These are phyloP conservation scores for Empis livida DNA, from an alignment of 2,888 invertebrate genomes.

Conservation along the genomic window DNA sequence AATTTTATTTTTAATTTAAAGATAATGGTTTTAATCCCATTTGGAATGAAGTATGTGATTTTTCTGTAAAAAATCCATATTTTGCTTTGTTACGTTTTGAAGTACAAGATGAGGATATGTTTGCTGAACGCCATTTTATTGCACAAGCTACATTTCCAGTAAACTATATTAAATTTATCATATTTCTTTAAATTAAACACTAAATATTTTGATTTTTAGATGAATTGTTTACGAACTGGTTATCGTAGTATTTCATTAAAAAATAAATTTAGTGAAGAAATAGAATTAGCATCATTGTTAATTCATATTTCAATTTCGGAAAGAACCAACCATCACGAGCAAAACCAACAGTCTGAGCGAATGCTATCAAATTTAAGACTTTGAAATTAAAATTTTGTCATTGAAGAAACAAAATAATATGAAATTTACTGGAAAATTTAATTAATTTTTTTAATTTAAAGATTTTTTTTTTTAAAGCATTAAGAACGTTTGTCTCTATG, in stretches of 20 bases:
- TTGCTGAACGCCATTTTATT: constrained; percentile 91
- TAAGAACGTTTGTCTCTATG: too few species aligned
- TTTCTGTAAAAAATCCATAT: constrained; percentile 67
- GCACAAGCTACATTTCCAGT: constrained; percentile 92
- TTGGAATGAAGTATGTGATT: constrained; percentile 82
- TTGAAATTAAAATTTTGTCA: neutral
- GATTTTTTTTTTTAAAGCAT: too few species aligned
- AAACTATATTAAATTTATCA: constrained; percentile 16
- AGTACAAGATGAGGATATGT: constrained; percentile 92
- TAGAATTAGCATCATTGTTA: constrained; percentile 81
- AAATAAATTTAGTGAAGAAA: constrained; percentile 83
- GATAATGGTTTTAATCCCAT: constrained; percentile 91
- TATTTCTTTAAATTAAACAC: neutral
- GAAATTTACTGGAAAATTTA: too few species aligned
- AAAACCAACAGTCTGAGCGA: neutral
- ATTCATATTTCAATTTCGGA: constrained; percentile 59
- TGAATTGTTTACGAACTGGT: constrained; percentile 66
- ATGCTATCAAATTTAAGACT: neutral
- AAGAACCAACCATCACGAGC: neutral
- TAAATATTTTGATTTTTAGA: constrained; percentile 32
- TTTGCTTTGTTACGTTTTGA: constrained; percentile 76
- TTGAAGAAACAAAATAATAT: neutral
- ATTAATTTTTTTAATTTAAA: too few species aligned
- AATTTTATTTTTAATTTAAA: too few species aligned
- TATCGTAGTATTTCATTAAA: constrained; percentile 82